Evolutionary conservation across 2,888 invertebrate species (phyloP).

Genomic region (Orthosia incerta): DNA sequence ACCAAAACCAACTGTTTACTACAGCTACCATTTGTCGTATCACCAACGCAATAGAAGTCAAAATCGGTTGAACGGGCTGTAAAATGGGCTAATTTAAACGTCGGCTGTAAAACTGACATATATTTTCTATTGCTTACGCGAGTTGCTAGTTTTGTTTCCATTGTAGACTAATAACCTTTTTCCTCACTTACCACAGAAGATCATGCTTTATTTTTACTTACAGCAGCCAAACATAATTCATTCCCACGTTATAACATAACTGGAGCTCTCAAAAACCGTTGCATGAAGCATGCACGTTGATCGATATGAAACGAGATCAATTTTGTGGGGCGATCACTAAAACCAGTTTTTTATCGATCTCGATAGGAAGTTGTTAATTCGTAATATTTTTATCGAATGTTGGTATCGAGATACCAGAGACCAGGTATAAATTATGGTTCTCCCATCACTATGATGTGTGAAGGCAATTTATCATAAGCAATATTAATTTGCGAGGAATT

Average conservation of each 20-base stretch:
- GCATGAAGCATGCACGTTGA: constrained; percentile 38
- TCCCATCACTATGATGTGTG: constrained; percentile 48
- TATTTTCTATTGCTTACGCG: no score
- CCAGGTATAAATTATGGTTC: constrained; percentile 28
- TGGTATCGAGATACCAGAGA: constrained; percentile 31
- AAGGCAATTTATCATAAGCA: neutral
- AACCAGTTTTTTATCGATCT: constrained; percentile 59
- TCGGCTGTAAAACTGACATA: neutral
- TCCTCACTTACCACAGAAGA: neutral
- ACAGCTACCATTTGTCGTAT: no score
- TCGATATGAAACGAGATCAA: constrained; percentile 59
- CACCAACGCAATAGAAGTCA: no score
- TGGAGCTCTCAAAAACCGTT: constrained; percentile 63
- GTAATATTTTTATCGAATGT: constrained; percentile 36
- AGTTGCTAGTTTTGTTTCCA: neutral
- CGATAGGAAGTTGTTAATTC: constrained; percentile 59
- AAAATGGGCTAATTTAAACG: no score
- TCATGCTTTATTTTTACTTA: neutral
- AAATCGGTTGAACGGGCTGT: no score
- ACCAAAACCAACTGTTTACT: no score
- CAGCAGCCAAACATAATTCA: neutral
- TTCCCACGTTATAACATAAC: constrained; percentile 60
- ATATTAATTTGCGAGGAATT: constrained; percentile 22
- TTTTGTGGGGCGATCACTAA: constrained; percentile 47
- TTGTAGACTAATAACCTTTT: constrained; percentile 2